Conservation (phyloP, 2,797 vertebrate genomes). For the Forpus xanthops region DNA sequence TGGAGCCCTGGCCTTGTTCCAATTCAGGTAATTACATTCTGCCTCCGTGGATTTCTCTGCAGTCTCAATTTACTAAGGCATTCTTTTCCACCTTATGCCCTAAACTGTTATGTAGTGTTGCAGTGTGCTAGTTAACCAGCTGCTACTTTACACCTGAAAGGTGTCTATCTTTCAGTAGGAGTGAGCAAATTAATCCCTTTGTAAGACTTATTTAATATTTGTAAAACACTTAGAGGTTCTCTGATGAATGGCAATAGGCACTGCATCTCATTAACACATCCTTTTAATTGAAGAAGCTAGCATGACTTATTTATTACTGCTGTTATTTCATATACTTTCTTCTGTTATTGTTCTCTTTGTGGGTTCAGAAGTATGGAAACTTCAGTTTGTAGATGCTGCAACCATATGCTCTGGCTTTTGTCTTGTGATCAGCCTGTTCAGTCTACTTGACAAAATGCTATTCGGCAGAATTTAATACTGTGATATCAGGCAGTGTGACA, state of each 20-base stretch:
- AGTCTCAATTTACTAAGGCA: conserved; percentile 9
- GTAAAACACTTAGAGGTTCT: background rate
- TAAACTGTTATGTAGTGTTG: background rate
- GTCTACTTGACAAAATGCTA: background rate
- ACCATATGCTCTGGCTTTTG: background rate
- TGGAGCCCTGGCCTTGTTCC: conserved; percentile 10
- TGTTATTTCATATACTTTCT: background rate
- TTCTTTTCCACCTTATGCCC: conserved; percentile 38
- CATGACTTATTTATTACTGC: background rate
- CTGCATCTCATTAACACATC: background rate
- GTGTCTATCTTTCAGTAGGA: background rate
- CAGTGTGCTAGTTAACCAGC: conserved; percentile 47
- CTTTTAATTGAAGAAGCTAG: background rate
- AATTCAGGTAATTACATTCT: conserved; percentile 33
- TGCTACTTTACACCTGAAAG: conserved; percentile 34
- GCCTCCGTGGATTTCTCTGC: background rate
- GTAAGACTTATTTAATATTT: background rate
- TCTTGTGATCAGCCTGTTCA: background rate
- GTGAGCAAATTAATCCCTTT: background rate
- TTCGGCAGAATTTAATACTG: background rate
- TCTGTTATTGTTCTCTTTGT: background rate
- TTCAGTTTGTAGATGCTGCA: background rate
- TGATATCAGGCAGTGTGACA: background rate
- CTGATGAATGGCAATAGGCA: background rate
- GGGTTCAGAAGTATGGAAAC: background rate